phyloP scores from a whole-genome alignment of 2,113 vertebrate species.

The Oncorhynchus tshawytscha region DNA sequence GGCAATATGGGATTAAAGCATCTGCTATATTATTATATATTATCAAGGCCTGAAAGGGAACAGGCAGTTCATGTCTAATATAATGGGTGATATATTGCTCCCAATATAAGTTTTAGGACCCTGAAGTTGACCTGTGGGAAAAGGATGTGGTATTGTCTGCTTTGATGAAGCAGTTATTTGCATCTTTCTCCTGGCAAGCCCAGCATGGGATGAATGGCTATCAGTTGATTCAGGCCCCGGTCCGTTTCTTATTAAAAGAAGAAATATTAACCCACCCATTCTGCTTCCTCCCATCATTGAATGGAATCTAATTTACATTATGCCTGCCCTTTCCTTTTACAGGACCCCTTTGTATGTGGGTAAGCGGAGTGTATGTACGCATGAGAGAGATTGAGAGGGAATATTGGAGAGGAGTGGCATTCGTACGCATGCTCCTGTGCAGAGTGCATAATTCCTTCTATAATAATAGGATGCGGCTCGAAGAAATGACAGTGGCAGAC shows the following conservation, averaged over 20 bases:
- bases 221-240: conserved; percentile 52
- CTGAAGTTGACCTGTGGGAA: too few relatives aligned
- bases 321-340: conserved; percentile 34
- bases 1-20: too few relatives aligned
- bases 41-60: too few relatives aligned
- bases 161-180: too few relatives aligned
- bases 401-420: conserved; percentile 40
- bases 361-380: conserved; percentile 28
- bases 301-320: conserved; percentile 71
- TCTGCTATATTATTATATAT: too few relatives aligned
- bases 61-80: too few relatives aligned
- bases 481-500: neutral
- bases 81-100: too few relatives aligned
- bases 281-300: conserved; percentile 50
- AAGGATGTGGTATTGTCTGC: too few relatives aligned
- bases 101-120: too few relatives aligned
- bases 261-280: conserved; percentile 72
- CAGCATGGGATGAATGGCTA: too few relatives aligned
- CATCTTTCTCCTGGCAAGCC: too few relatives aligned
- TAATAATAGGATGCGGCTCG: conserved; percentile 27
- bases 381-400: conserved; percentile 28
- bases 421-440: conserved; percentile 22
- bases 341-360: conserved; percentile 57
- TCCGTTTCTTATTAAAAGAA: conserved; percentile 72
- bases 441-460: conserved; percentile 22